Evolutionary conservation across 2,113 vertebrate genomes (phyloP).

Genomic region (Campylorhamphus procurvoides): DNA sequence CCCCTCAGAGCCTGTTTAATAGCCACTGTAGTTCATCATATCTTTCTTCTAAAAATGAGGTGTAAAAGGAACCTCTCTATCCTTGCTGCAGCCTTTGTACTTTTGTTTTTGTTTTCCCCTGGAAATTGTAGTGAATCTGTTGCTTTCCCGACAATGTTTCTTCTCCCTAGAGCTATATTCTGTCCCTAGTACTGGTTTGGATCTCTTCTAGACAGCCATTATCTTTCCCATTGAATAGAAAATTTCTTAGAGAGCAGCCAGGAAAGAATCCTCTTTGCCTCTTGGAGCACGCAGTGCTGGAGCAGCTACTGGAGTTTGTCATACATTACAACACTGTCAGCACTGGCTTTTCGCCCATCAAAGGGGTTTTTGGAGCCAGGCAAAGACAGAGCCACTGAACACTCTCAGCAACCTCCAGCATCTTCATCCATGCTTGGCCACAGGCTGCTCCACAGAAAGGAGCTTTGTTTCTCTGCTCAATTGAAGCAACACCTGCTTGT

Average conservation of each 20-base stretch:
- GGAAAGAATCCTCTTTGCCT: background rate
- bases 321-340: slow-evolving; percentile 8
- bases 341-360: background rate
- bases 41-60: background rate
- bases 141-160: background rate
- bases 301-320: slow-evolving; percentile 24
- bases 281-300: background rate
- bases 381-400: background rate
- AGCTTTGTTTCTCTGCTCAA: background rate
- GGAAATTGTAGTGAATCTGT: background rate
- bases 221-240: background rate
- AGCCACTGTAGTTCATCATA: background rate
- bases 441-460: background rate
- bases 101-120: background rate
- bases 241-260: slow-evolving; percentile 18
- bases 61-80: background rate
- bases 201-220: background rate
- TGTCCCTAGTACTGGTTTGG: background rate
- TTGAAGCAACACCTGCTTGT: accelerated
- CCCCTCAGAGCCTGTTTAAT: background rate
- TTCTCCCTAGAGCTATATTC: background rate
- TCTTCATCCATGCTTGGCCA: background rate
- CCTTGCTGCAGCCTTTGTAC: background rate
- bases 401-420: background rate
- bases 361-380: background rate